These are phyloP conservation scores for Anarrhichthys ocellatus DNA, from an alignment of 2,113 vertebrate genomes.

Conservation along the genomic window DNA sequence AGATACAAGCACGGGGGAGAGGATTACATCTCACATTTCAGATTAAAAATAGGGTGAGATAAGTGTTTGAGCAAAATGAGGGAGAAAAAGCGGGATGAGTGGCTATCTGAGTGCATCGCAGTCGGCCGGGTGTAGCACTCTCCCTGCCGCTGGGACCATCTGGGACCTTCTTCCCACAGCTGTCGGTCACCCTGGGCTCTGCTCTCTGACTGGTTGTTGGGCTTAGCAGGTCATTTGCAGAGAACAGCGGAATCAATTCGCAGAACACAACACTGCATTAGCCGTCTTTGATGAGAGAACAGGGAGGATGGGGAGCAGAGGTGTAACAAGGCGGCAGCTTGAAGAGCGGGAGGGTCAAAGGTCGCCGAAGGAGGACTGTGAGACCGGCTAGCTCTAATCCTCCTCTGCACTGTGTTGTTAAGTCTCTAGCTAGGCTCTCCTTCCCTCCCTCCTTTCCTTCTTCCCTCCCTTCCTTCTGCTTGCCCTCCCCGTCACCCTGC, in stretches of 20 bases:
- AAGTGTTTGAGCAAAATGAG: neutral
- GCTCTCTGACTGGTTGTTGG: constrained; percentile 29
- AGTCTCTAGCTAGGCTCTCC: constrained; percentile 6
- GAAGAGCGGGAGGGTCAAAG: constrained; percentile 41
- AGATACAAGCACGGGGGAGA: constrained; percentile 24
- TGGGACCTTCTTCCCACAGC: constrained; percentile 39
- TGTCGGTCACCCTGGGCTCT: constrained; percentile 50
- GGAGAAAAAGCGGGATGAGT: neutral
- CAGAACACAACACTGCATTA: neutral
- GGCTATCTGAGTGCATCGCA: neutral
- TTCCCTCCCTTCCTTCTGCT: too few species aligned
- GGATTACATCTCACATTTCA: constrained; percentile 54
- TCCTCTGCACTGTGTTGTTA: constrained; percentile 30
- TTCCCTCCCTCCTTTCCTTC: neutral
- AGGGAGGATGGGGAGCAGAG: neutral
- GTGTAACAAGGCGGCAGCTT: constrained; percentile 2
- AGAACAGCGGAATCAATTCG: constrained; percentile 28
- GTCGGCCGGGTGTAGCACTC: neutral
- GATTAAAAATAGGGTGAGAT: constrained; percentile 32
- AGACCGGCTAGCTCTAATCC: constrained; percentile 56
- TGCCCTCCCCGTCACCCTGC: constrained; percentile 15
- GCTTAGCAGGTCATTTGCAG: constrained; percentile 48
- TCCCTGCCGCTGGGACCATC: constrained; percentile 10
- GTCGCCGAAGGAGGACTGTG: constrained; percentile 28
- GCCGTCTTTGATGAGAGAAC: constrained; percentile 30